Base-by-base conservation (phyloP, 2,888 invertebrate genomes). In the Morpho achilles region DNA sequence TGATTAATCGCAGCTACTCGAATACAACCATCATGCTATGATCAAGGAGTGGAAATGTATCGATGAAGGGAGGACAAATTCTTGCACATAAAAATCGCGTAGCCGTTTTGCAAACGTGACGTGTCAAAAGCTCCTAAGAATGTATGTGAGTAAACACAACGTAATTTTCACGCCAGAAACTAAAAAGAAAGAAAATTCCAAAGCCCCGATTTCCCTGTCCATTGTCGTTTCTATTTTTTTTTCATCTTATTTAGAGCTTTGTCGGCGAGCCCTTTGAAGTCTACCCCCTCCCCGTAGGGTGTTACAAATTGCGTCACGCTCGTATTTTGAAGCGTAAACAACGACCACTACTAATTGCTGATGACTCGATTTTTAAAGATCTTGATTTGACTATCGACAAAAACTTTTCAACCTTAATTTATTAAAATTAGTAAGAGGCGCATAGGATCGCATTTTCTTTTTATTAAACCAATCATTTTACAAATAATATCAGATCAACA, bases 181-280 rank as follows among this genome's bases (percentile, higher is more conserved):
- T 80, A 77, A 82, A 82, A 77, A 79, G 76, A 73, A 76, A 74
- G 76, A 77, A 83, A 79, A 67, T 79, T 79, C 77, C 74, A 73
- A 77, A 81, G 83, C 75, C 80, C 80, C 84, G 83, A 87, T 88
- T 89, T 87, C 79, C 83, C 82, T 80, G 82, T 76, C 80, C 85
- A 85, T 86, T 89, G 86, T 87, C 87, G 86, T 84, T 82, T 77
- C 73, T 82, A 76, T 83, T 80, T 82, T 81, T 81, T 86, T 88
- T 87, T 87, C 89, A 85, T 88, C 87, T 89, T 90, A 89, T 90
- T 90, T 88, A 86, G 84, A 85, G 85, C 88, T 89, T 88, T 90
- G 89, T 89, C 88, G 89, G 87, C 82, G 70, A 70, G 82, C 80
- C 81, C 87, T 90, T 90, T 89, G 89, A 89, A 83, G 89, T 88